Conservation (phyloP, 2,113 vertebrate genomes). For the Microcebus tavaratra region DNA sequence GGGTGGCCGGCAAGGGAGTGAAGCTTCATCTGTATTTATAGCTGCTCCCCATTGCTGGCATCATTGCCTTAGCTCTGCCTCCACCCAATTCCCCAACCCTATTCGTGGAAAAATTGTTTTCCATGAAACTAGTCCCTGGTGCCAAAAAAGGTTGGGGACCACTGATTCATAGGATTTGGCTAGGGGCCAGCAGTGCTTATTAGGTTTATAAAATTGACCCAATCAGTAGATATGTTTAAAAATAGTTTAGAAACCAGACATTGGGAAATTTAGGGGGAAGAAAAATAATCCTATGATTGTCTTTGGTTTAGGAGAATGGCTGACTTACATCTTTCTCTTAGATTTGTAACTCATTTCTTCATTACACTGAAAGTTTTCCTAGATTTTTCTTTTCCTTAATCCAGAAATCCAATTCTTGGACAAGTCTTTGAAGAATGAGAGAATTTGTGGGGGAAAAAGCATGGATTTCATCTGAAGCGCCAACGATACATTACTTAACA, state of each 20-base stretch:
- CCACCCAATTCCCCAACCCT: too few relatives aligned
- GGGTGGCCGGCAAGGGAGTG: too few relatives aligned
- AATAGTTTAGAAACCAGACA: background rate
- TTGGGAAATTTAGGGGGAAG: background rate
- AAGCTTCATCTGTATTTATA: too few relatives aligned
- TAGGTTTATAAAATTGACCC: background rate
- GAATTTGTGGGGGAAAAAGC: background rate
- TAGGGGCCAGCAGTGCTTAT: background rate
- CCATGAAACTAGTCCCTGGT: too few relatives aligned
- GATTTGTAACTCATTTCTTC: background rate
- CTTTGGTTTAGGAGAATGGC: background rate
- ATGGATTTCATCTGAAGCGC: background rate
- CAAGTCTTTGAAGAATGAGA: constrained; percentile 44
- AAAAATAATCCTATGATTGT: background rate
- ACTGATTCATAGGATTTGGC: background rate
- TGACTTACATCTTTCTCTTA: background rate
- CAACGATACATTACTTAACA: constrained; percentile 14
- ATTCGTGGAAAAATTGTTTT: too few relatives aligned
- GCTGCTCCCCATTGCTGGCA: too few relatives aligned
- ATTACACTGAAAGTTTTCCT: background rate
- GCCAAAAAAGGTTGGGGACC: too few relatives aligned
- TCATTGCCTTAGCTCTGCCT: too few relatives aligned
- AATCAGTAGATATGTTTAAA: background rate
- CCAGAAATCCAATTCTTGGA: background rate
- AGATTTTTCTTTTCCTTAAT: background rate